phyloP scores from a whole-genome alignment of 1,140 invertebrate species.

The Reticulitermes speratus region DNA sequence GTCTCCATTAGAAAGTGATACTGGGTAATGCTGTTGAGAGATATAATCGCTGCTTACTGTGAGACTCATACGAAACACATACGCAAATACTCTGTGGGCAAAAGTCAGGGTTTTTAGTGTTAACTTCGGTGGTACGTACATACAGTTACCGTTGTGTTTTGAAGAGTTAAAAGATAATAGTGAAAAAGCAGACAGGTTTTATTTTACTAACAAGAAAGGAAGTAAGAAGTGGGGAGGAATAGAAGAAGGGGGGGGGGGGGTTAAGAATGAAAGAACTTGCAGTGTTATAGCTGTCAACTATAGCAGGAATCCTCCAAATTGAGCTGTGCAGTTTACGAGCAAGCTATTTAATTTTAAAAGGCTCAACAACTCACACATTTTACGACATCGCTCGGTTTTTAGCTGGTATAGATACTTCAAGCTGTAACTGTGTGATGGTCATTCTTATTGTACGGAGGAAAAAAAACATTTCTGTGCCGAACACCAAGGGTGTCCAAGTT shows the following conservation, averaged over 20 bases:
- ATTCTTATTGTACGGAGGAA: not conserved
- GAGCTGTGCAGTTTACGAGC: conserved; percentile 9
- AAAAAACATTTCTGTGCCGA: not conserved
- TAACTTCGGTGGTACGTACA: too few relatives aligned
- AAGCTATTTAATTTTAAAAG: conserved; percentile 12
- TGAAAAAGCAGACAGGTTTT: not conserved
- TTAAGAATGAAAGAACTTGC: not conserved
- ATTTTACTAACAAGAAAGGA: not conserved
- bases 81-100: too few relatives aligned
- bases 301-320: not conserved
- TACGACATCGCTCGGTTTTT: not conserved
- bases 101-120: too few relatives aligned
- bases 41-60: too few relatives aligned
- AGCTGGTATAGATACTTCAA: not conserved
- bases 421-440: not conserved
- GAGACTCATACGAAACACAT: too few relatives aligned
- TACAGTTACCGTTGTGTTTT: too few relatives aligned
- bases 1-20: too few relatives aligned
- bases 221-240: not conserved
- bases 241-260: not conserved
- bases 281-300: not conserved
- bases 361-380: conserved; percentile 2
- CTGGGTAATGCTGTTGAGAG: too few relatives aligned
- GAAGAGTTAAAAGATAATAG: not conserved
- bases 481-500: not conserved